phyloP scores from a whole-genome alignment of 2,888 invertebrate species.

The Sesamia inferens region DNA sequence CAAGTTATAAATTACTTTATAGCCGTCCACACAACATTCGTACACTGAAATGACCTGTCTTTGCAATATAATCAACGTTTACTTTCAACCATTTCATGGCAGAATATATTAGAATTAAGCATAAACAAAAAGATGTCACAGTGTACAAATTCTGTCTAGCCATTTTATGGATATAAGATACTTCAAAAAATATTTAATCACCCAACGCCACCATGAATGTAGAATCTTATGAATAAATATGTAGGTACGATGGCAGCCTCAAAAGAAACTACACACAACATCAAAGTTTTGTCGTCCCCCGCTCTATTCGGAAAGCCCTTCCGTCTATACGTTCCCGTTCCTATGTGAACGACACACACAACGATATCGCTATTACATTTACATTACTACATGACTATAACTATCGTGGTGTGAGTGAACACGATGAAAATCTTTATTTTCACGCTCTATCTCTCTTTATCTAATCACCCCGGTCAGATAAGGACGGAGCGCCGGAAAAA shows the following conservation, averaged over 20 bases:
- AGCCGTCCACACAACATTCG: slow-evolving; percentile 49
- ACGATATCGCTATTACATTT: slow-evolving; percentile 76
- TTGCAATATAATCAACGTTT: slow-evolving; percentile 2
- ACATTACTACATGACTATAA: slow-evolving; percentile 79
- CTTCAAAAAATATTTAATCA: slow-evolving; percentile 43
- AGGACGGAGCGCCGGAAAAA: slow-evolving; percentile 90
- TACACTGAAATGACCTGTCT: slow-evolving; percentile 41
- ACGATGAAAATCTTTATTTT: slow-evolving; percentile 91
- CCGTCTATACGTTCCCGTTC: slow-evolving; percentile 75
- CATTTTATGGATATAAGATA: slow-evolving; percentile 12
- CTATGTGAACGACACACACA: slow-evolving; percentile 80
- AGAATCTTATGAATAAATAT: slow-evolving; percentile 74
- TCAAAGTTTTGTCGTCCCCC: slow-evolving; percentile 84
- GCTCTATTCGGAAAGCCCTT: slow-evolving; percentile 83
- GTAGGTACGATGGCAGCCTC: slow-evolving; percentile 72
- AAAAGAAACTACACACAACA: slow-evolving; percentile 76
- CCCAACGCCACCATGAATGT: slow-evolving; percentile 38
- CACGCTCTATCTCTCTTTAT: slow-evolving; percentile 90
- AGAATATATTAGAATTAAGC: slow-evolving; percentile 8
- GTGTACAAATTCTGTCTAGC: slow-evolving; percentile 7
- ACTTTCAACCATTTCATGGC: slow-evolving; percentile 14
- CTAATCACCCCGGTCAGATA: slow-evolving; percentile 89
- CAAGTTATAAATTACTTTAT: slow-evolving; percentile 69
- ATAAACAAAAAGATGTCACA: slow-evolving; percentile 12
- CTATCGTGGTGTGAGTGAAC: slow-evolving; percentile 87